Percentiles rank a stretch among this genome's conserved stretches.
These are phyloP conservation scores for Engystomops pustulosus DNA, from an alignment of 2,113 vertebrate genomes.

Conservation along the genomic window DNA sequence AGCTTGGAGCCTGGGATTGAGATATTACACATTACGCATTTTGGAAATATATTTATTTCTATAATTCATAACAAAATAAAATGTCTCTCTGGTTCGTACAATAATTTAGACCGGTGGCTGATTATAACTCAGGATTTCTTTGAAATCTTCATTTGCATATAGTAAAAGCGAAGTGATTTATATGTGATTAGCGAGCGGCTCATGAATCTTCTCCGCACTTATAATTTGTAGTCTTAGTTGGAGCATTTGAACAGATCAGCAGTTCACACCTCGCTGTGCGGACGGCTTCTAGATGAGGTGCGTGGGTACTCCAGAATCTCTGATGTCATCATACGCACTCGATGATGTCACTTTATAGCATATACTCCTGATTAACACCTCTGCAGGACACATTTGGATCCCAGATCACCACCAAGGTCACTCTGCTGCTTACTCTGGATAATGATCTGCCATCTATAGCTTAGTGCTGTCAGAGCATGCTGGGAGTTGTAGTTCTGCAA, in stretches of 20 bases:
- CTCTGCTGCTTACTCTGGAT: no score
- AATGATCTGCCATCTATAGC: no score
- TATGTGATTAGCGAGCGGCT: slow-evolving; percentile 5
- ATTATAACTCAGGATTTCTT: slow-evolving; percentile 7
- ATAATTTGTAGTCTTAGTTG: slow-evolving; percentile 5
- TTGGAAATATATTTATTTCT: neutral
- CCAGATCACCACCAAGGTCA: no score
- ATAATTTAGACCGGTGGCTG: neutral
- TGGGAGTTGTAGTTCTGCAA: no score
- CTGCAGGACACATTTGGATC: no score
- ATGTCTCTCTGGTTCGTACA: neutral
- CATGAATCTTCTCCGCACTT: neutral
- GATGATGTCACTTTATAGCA: neutral
- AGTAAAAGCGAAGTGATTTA: slow-evolving; percentile 12
- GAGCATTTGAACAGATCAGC: neutral
- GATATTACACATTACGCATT: no score
- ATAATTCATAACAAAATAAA: slow-evolving; percentile 14
- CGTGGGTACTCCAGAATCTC: neutral
- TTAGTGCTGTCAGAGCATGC: no score
- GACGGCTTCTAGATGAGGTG: neutral
- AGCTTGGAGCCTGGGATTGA: no score
- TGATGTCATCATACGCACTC: neutral
- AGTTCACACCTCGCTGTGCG: neutral
- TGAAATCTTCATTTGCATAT: slow-evolving; percentile 15
- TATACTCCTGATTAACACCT: no score